phyloP scores from a whole-genome alignment of 2,797 vertebrate genomes.

The Acropternis orthonyx region DNA sequence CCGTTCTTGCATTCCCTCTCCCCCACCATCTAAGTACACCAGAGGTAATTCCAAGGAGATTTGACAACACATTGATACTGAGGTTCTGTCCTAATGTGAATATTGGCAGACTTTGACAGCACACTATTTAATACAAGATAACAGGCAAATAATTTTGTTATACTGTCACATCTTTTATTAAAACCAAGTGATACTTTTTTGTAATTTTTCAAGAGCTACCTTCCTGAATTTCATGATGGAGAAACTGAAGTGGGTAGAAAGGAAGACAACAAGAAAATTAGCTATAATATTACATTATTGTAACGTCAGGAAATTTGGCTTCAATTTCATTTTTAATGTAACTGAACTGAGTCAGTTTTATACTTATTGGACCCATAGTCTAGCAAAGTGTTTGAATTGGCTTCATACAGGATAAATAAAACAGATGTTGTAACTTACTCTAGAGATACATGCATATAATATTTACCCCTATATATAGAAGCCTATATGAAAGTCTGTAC shows the following conservation, averaged over 20 bases:
- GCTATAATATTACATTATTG: neutral
- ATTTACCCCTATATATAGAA: neutral
- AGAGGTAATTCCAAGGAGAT: neutral
- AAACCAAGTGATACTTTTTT: neutral
- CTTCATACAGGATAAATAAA: neutral
- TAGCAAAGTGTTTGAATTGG: neutral
- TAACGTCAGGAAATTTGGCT: neutral
- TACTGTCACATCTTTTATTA: neutral
- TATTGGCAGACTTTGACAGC: neutral
- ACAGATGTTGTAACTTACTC: neutral
- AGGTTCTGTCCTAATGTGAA: neutral
- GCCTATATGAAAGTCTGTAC: neutral
- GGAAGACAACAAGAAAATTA: neutral
- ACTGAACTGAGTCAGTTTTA: neutral
- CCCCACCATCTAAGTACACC: accelerated
- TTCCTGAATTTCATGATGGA: neutral
- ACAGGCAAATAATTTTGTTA: neutral
- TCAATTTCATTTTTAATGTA: neutral
- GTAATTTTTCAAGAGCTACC: neutral
- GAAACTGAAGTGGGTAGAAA: neutral
- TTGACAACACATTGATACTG: neutral
- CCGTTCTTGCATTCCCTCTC: neutral
- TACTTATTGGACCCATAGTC: neutral
- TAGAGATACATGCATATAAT: neutral
- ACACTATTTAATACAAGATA: neutral